Evolutionary conservation across 2,888 invertebrate genomes (phyloP), one percentile per base, ranked within the genome.

Genomic region (Dorcus hopei): DNA sequence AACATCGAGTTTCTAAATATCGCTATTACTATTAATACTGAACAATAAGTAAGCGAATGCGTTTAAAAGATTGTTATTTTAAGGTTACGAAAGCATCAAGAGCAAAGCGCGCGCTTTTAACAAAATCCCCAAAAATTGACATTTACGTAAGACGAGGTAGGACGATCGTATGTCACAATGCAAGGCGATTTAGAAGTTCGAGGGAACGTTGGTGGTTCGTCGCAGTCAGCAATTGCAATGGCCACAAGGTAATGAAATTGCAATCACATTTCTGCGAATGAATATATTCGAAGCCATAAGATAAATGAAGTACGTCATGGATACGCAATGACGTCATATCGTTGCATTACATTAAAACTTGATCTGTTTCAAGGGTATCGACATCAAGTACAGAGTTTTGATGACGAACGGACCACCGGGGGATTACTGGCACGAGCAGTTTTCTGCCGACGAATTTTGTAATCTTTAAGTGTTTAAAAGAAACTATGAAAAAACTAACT

Each of bases 361-460:
- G 42, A 16, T 42, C 1, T 9, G 6, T 33, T 54, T 79, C 8
- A 77, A 87, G 85, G 95, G 95, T 1, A 80, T 95, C 50, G 86
- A 89, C 62, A 74, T 95, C 3, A 85, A 85, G 58, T 96, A 94
- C 77, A 87, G 85, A 71, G 87, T 96, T 65, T 80, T 89, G 57
- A 90, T 97, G 92, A 95, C 94, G 0, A 97, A 97, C 75, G 94
- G 92, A 0, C 82, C 87, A 1, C 83, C 85, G 1, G 89, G 88
- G 0, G 90, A 90, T 69, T 88, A 91, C 68, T 92, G 93, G 89
- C 89, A 88, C 68, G 87, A 91, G 72, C 95, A 97, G 72, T 95
- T 95, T 74, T 95, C 95, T 0, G 95, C 95, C 7, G 96, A 97
- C 77, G 94, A 97, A 80, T 95, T 95, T 80, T 94, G 95, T 93